These are phyloP conservation scores for Illadopsis cleaveri DNA, from an alignment of 2,113 vertebrate genomes.

Conservation along the genomic window DNA sequence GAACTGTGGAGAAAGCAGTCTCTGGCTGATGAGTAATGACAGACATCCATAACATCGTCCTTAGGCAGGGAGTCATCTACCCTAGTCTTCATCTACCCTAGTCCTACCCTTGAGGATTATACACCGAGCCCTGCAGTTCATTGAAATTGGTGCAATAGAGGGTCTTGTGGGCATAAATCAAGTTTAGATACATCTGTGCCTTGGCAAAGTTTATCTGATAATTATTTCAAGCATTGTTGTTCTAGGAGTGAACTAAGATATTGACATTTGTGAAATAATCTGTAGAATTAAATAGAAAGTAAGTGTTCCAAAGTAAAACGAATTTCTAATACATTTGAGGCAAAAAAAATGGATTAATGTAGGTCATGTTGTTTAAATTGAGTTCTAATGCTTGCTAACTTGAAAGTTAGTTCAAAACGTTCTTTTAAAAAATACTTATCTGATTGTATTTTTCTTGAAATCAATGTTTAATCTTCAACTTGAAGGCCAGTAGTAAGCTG, in stretches of 20 bases:
- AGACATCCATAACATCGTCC: not conserved
- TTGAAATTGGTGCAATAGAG: not conserved
- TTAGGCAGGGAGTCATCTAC: not conserved
- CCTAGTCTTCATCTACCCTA: not conserved
- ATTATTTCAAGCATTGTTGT: not conserved
- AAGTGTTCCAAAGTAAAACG: not conserved
- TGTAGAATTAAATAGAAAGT: not conserved
- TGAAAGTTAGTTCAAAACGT: not conserved
- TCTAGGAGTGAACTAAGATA: not conserved
- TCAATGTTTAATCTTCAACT: not conserved
- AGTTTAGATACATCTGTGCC: not conserved
- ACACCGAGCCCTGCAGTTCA: not conserved
- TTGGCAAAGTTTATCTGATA: not conserved
- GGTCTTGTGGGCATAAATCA: not conserved
- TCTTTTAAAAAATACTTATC: not conserved
- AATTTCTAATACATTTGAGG: not conserved
- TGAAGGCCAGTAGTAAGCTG: not conserved
- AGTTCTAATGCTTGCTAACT: not conserved
- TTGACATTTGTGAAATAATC: not conserved
- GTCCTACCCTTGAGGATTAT: not conserved
- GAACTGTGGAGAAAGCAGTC: not conserved
- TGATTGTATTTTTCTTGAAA: not conserved
- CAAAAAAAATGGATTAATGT: not conserved
- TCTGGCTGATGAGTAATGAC: not conserved
- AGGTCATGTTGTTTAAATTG: not conserved